These are phyloP conservation scores for Eospalax fontanierii DNA, from an alignment of 2,797 vertebrate species.

Conservation along the genomic window DNA sequence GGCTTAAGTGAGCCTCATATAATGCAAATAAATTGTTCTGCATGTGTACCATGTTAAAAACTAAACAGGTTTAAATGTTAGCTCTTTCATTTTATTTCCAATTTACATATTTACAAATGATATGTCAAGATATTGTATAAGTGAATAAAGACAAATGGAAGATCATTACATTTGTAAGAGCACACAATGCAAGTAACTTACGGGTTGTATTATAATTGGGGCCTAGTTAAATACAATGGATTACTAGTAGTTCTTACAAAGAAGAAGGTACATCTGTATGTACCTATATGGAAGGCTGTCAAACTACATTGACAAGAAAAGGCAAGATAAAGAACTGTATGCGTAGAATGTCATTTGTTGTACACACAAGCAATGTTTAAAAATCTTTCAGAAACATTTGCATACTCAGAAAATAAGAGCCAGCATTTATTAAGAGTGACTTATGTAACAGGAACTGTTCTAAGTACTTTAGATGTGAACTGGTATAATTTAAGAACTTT, in stretches of 20 bases:
- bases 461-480: neutral
- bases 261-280: neutral
- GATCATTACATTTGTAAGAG: neutral
- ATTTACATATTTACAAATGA: neutral
- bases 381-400: conserved; percentile 41
- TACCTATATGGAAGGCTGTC: neutral
- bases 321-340: neutral
- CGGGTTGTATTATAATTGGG: neutral
- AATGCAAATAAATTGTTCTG: neutral
- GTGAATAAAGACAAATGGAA: conserved; percentile 28
- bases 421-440: neutral
- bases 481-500: conserved; percentile 14
- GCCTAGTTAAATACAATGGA: neutral
- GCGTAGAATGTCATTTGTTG: conserved; percentile 29
- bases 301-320: conserved; percentile 11
- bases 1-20: no score
- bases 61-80: conserved; percentile 23
- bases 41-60: neutral
- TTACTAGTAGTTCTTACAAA: neutral
- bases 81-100: conserved; percentile 24
- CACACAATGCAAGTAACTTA: neutral
- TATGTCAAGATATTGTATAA: neutral
- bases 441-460: conserved; percentile 7
- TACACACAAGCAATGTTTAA: neutral
- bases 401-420: conserved; percentile 12